phyloP scores from a whole-genome alignment of 2,113 vertebrate species.

The Prionailurus bengalensis region DNA sequence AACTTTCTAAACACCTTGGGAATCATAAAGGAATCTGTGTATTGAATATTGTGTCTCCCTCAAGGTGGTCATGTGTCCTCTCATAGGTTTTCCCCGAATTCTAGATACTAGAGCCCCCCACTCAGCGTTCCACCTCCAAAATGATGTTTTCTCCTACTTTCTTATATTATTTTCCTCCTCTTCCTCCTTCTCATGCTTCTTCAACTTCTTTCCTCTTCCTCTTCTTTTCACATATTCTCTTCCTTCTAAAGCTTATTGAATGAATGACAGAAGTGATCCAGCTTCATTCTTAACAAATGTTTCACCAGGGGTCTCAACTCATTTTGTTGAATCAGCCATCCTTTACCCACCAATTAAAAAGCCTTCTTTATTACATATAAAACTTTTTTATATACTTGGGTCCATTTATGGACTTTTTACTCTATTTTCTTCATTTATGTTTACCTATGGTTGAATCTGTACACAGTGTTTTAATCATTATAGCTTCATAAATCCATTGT shows the following conservation, averaged over 20 bases:
- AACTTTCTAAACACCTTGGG: not conserved
- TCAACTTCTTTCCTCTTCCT: not conserved
- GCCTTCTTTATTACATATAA: not conserved
- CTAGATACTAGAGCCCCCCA: not conserved
- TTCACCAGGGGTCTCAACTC: not conserved
- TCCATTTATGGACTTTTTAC: constrained; percentile 2
- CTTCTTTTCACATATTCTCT: not conserved
- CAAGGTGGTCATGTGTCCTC: not conserved
- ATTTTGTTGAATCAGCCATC: not conserved
- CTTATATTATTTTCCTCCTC: not conserved
- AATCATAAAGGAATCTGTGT: not conserved
- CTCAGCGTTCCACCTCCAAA: not conserved
- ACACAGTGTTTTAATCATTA: not conserved
- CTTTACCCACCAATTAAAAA: not conserved
- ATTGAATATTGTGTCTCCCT: not conserved
- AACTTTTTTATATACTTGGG: not conserved
- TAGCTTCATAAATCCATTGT: not conserved
- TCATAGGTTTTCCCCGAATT: not conserved
- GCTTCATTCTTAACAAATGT: not conserved
- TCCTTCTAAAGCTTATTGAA: not conserved
- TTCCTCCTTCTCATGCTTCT: not conserved
- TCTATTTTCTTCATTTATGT: constrained; percentile 8
- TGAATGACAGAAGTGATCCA: not conserved
- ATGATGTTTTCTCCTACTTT: not conserved
- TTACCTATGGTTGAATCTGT: not conserved